Evolutionary conservation across 2,113 vertebrate species (phyloP).

Genomic region (Cyprinodon brontotheroides): DNA sequence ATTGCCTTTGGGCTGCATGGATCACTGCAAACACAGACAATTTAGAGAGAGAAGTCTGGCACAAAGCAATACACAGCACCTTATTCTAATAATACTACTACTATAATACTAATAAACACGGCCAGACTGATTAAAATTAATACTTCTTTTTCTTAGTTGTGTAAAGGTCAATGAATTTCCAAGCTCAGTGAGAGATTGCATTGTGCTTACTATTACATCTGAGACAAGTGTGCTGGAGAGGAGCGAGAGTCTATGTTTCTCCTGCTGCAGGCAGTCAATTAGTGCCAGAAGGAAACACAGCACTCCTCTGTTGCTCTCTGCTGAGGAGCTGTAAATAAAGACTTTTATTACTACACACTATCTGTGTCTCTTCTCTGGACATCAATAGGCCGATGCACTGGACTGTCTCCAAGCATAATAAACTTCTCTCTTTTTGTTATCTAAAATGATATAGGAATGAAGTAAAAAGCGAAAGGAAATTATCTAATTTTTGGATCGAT

Average conservation of each 20-base stretch:
- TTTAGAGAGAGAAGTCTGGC: slow-evolving; percentile 34
- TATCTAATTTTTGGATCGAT: slow-evolving; percentile 39
- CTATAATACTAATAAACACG: slow-evolving; percentile 52
- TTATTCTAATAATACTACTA: slow-evolving; percentile 41
- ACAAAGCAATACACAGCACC: slow-evolving; percentile 17
- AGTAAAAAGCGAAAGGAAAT: slow-evolving; percentile 48
- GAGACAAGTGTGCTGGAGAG: slow-evolving; percentile 61
- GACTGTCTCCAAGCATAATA: slow-evolving; percentile 78
- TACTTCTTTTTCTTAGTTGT: slow-evolving; percentile 35
- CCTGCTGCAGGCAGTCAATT: slow-evolving; percentile 78
- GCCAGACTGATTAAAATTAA: slow-evolving; percentile 55
- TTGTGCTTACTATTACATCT: slow-evolving; percentile 73
- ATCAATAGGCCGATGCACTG: slow-evolving; percentile 79
- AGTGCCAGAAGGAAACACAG: slow-evolving; percentile 75
- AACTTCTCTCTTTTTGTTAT: slow-evolving; percentile 68
- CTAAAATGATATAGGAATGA: slow-evolving; percentile 65
- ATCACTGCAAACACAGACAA: slow-evolving; percentile 25
- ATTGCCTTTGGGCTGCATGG: slow-evolving; percentile 29
- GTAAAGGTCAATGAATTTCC: slow-evolving; percentile 50
- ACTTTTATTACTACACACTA: slow-evolving; percentile 78
- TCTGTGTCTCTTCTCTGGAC: slow-evolving; percentile 72
- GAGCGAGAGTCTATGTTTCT: slow-evolving; percentile 69
- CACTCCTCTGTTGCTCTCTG: slow-evolving; percentile 72
- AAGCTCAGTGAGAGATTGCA: slow-evolving; percentile 57
- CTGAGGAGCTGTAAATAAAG: slow-evolving; percentile 81